phyloP scores from a whole-genome alignment of 2,888 invertebrate genomes.

The Lasioglossum zephyrum region DNA sequence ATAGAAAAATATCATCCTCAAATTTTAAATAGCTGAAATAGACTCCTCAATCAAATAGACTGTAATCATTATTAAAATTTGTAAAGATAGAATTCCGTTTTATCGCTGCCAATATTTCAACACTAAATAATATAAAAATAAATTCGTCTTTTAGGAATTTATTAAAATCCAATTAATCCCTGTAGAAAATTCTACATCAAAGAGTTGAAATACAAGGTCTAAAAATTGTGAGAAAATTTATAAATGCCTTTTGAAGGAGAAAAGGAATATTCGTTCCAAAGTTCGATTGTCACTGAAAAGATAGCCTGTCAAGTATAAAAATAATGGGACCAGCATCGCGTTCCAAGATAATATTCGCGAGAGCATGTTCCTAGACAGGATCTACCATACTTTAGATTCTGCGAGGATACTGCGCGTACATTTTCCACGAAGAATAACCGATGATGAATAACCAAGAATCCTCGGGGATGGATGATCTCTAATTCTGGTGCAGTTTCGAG shows the following conservation, averaged over 20 bases:
- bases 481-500: not conserved
- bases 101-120: too few species aligned
- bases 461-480: slow-evolving; percentile 57
- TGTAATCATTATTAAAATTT: too few species aligned
- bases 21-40: not conserved
- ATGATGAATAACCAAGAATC: not conserved
- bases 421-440: slow-evolving; percentile 5
- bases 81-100: too few species aligned
- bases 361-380: not conserved
- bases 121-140: not conserved
- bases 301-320: slow-evolving; percentile 1
- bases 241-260: not conserved
- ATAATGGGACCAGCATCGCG: not conserved
- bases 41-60: too few species aligned
- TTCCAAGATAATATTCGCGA: not conserved
- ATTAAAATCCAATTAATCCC: not conserved
- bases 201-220: not conserved
- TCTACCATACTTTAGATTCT: not conserved
- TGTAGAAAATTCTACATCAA: not conserved
- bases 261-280: not conserved
- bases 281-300: not conserved
- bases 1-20: not conserved
- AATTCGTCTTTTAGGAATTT: not conserved
- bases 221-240: not conserved
- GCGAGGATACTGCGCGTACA: not conserved